Conservation (phyloP, 2,888 invertebrate species). For the Reticulitermes lucifugus region DNA sequence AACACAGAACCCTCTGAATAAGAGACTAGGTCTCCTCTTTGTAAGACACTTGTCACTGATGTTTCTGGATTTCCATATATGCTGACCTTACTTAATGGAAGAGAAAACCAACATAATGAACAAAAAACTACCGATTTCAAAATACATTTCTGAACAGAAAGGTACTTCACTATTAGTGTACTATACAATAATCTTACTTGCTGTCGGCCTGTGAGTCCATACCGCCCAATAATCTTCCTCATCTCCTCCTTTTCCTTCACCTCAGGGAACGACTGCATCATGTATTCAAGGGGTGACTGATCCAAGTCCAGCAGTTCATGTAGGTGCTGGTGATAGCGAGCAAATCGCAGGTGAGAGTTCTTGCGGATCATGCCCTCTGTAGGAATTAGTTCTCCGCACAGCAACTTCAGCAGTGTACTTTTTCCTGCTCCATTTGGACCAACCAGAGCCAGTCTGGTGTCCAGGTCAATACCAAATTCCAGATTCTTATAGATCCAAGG, state of each 20-base stretch:
- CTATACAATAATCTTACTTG: slow-evolving; percentile 35
- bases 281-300: slow-evolving; percentile 95
- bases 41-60: no score
- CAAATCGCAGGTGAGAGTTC: slow-evolving; percentile 97
- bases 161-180: no score
- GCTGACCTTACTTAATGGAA: no score
- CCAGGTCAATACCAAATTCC: slow-evolving; percentile 99
- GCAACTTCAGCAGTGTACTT: slow-evolving; percentile 94
- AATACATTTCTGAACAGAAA: no score
- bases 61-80: no score
- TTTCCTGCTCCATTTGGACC: slow-evolving; percentile 99
- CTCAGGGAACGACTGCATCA: slow-evolving; percentile 97
- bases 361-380: slow-evolving; percentile 97
- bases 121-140: no score
- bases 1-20: no score
- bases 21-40: no score
- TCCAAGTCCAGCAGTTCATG: slow-evolving; percentile 96
- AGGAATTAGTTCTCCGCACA: slow-evolving; percentile 96
- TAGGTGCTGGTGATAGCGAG: slow-evolving; percentile 98
- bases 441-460: slow-evolving; percentile 93
- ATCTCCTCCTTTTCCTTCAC: slow-evolving; percentile 98
- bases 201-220: slow-evolving; percentile 91
- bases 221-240: slow-evolving; percentile 98
- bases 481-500: slow-evolving; percentile 97
- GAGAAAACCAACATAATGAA: no score